Evolutionary conservation across 1,140 invertebrate species (phyloP), one percentile per base, ranked within the genome.

Genomic region (Manduca sexta): DNA sequence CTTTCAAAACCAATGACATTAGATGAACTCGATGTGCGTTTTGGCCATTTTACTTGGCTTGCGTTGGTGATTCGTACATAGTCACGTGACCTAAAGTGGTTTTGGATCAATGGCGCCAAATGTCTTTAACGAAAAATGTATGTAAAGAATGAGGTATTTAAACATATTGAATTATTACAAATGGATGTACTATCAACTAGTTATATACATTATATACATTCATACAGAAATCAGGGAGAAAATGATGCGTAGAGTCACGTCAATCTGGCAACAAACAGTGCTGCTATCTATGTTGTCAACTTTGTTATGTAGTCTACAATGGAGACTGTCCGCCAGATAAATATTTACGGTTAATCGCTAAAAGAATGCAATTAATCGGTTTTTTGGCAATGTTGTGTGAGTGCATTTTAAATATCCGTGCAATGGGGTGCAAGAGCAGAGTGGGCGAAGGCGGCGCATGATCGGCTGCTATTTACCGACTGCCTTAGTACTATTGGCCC

Each of bases 101-200:
- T 83, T 84, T 75, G 73, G 79, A 86, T 85, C 84, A 86, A 86
- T 86, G 84, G 84, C 84, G 84, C 84, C 81, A 86, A 86, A 86
- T 78, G 72, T 69, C 66, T 84, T 54, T 77, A 73, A 69, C 56
- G 74, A 78, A 82, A 81, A 84, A 82, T 81, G 83, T 84, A 82
- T 64, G 82, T 77, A 67, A 72, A 69, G 56, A 74, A 62, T 42
- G 48, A 69, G 56, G 55, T 69, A 77, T 68, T 74, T 69, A 57
- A 59, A 51, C 54, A 59, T 79, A 56, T 47, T 70, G 38, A 49
- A 52, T 57, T 65, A 52, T 60, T 66, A 53, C 38, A 49, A 64
- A 72, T 69, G 64, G 54, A 58, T 76, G 52, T 80, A 63, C 64
- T 60, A 62, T 64, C 76, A 68, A 79, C 77, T 77, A 75, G 69